Conservation (phyloP, 2,888 invertebrate species). For the Branchipolynoe longqiensis region DNA sequence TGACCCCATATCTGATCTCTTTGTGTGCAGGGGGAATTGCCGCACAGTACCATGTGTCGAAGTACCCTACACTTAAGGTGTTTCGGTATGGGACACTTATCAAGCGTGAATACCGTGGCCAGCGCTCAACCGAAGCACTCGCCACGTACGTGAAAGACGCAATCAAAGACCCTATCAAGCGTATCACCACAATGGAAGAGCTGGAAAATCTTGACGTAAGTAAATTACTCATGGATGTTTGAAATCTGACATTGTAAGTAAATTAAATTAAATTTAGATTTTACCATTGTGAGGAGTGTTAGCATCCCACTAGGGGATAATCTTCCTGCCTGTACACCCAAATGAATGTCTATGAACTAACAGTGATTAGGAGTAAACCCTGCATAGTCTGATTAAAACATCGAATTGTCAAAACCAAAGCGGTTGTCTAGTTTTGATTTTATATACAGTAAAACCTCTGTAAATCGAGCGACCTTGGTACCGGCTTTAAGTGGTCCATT, state of each 20-base stretch:
- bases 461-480: too few relatives aligned
- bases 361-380: neutral
- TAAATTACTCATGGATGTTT: neutral
- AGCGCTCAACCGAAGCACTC: slow-evolving; percentile 94
- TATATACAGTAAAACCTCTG: too few relatives aligned
- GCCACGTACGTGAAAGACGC: slow-evolving; percentile 93
- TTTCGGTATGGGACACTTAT: slow-evolving; percentile 85
- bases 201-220: slow-evolving; percentile 78
- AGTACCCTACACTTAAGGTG: slow-evolving; percentile 98
- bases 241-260: too few relatives aligned
- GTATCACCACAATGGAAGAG: slow-evolving; percentile 82
- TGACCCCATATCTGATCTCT: neutral
- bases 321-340: neutral
- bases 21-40: slow-evolving; percentile 86
- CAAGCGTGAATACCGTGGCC: slow-evolving; percentile 87
- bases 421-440: too few relatives aligned
- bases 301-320: too few relatives aligned
- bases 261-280: too few relatives aligned
- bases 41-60: slow-evolving; percentile 95
- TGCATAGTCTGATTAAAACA: too few relatives aligned
- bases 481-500: too few relatives aligned
- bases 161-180: slow-evolving; percentile 85
- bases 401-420: too few relatives aligned
- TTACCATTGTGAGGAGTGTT: too few relatives aligned
- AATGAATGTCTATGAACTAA: neutral